Evolutionary conservation across 2,113 vertebrate species (phyloP), one percentile per base, ranked within the genome.

Genomic region (Atherinomorus stipes): DNA sequence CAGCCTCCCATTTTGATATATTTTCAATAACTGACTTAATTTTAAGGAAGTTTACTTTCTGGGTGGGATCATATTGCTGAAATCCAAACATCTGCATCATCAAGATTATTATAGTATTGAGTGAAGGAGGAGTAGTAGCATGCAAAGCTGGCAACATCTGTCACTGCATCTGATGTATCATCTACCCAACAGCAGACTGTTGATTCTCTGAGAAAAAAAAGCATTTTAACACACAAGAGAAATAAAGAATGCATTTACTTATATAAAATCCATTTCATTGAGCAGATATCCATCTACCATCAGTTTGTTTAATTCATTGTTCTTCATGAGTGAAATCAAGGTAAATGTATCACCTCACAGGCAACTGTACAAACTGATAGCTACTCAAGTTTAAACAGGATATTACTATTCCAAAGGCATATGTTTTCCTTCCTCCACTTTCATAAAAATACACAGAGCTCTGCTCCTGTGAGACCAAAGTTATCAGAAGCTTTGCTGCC

Each of bases 401-500:
- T 49, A 71, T 81, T 74, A 59, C 62, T 75, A 79, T 85, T 90
- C 67, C 53, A 68, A 61, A 65, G 37, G 63, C 67, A 60, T 70
- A 45, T 4, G 40, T 71, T 80, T 79, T 70, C 50, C 47, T 74
- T 74, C 50, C 40, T 77, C 13, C 44, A 37, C 85, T 79, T 66
- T 64, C 47, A 74, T 26, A 37, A 62, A 83, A 65, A 73, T 59
- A 76, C 71, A 86, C 75, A 60, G 44, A 64, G 58, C 64, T 76
- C 64, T 21, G 40, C 18, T 61, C 78, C 78, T 59, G 11, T n/a
- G 81, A 81, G 83, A 83, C 58, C 59, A 47, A 67, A 65, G 49
- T 82, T 85, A 74, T 82, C 67, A 82, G 69, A 81, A 78, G 85
- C 62, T 76, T 64, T n/a, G 23, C 58, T 22, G 85, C 80, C 81